Evolutionary conservation across 2,113 vertebrate genomes (phyloP).

Genomic region (Labeo rohita): DNA sequence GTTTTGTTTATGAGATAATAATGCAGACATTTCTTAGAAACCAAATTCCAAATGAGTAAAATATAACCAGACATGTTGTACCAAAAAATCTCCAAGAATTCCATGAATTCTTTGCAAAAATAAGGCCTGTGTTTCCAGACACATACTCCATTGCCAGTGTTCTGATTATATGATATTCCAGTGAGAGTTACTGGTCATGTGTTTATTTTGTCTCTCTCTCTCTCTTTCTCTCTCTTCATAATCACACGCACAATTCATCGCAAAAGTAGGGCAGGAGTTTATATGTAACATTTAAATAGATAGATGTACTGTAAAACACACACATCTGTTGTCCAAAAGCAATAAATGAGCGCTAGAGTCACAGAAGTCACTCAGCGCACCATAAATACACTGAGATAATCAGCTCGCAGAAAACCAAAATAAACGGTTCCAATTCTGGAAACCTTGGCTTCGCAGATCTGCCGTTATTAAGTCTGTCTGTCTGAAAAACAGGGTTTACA

Average conservation of each 20-base stretch:
- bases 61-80: neutral
- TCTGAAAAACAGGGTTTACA: neutral
- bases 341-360: neutral
- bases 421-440: neutral
- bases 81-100: conserved; percentile 32
- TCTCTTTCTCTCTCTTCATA: conserved; percentile 9
- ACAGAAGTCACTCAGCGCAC: neutral
- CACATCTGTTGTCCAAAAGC: conserved; percentile 22
- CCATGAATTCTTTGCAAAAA: conserved; percentile 46
- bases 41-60: neutral
- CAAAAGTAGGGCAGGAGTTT: neutral
- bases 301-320: conserved; percentile 1
- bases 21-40: neutral
- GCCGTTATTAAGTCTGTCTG: neutral
- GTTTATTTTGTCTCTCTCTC: conserved; percentile 4
- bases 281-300: conserved; percentile 10
- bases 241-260: neutral
- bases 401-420: conserved; percentile 12
- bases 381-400: conserved; percentile 33
- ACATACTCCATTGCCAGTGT: conserved; percentile 26
- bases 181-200: conserved; percentile 16
- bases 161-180: conserved; percentile 49
- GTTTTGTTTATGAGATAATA: neutral
- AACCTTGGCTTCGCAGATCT: conserved; percentile 1
- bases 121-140: conserved; percentile 29